phyloP scores from a whole-genome alignment of 2,888 invertebrate species.

The Leptopilina drosophilae region DNA sequence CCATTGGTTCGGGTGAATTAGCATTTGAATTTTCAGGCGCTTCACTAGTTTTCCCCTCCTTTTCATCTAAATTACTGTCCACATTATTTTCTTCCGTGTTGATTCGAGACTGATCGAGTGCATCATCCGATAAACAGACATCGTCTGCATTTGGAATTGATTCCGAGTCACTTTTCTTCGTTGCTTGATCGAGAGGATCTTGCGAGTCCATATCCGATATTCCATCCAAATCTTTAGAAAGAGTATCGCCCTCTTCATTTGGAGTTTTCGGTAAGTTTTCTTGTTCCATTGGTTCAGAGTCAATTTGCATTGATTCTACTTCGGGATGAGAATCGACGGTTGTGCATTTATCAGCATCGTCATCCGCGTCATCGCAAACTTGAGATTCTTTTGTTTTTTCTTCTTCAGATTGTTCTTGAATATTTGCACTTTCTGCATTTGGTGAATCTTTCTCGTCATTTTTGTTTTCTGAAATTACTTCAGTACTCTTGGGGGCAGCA shows the following conservation, averaged over 20 bases:
- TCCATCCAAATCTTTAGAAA: slow-evolving; percentile 7
- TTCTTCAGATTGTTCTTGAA: not conserved
- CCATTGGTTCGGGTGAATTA: slow-evolving; percentile 42
- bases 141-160: slow-evolving; percentile 3
- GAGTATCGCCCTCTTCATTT: not conserved
- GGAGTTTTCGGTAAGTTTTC: not conserved
- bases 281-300: not conserved
- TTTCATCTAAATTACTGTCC: slow-evolving; percentile 31
- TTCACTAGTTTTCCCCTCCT: slow-evolving; percentile 51
- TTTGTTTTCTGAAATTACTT: not conserved
- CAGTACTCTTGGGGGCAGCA: not conserved
- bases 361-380: not conserved
- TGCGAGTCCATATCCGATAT: slow-evolving; percentile 1
- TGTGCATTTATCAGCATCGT: no score
- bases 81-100: slow-evolving; percentile 27
- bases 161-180: not conserved
- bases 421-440: not conserved
- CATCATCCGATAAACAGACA: not conserved
- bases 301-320: not conserved
- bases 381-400: not conserved
- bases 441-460: not conserved
- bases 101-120: not conserved
- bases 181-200: not conserved
- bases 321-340: not conserved
- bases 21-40: slow-evolving; percentile 53